These are phyloP conservation scores for Thereva unica DNA, from an alignment of 2,888 invertebrate species.

Conservation along the genomic window DNA sequence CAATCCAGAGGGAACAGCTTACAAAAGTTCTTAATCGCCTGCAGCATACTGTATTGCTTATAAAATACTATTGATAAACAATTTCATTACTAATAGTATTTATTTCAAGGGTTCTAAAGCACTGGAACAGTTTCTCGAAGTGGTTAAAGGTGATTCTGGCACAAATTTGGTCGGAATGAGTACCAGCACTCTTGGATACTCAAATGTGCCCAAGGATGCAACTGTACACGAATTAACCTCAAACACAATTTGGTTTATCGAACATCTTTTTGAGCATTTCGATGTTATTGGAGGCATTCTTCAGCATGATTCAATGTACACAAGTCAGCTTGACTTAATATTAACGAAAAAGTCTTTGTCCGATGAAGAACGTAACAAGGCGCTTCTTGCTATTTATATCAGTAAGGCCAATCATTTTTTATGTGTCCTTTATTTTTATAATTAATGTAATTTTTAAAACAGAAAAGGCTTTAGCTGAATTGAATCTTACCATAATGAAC, in stretches of 20 bases:
- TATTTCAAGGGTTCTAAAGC: conserved; percentile 78
- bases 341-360: conserved; percentile 58
- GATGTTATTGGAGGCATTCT: conserved; percentile 73
- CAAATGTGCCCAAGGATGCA: conserved; percentile 81
- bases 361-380: conserved; percentile 64
- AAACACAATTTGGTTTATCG: conserved; percentile 90
- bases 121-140: conserved; percentile 91
- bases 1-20: conserved; percentile 70
- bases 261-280: conserved; percentile 78
- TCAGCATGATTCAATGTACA: conserved; percentile 64
- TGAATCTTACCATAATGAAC: conserved; percentile 85
- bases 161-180: conserved; percentile 68
- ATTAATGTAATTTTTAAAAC: conserved; percentile 45
- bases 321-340: conserved; percentile 61
- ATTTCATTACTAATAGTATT: conserved; percentile 24
- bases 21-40: conserved; percentile 73
- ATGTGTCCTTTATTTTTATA: neutral
- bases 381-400: conserved; percentile 78
- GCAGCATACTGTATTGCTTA: conserved; percentile 67
- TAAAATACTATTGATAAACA: conserved; percentile 26
- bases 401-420: conserved; percentile 62
- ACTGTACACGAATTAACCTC: conserved; percentile 97
- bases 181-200: conserved; percentile 49
- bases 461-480: conserved; percentile 88
- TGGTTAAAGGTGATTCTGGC: conserved; percentile 75